Conservation (phyloP, 2,888 invertebrate genomes). For the Dolomedes plantarius region DNA sequence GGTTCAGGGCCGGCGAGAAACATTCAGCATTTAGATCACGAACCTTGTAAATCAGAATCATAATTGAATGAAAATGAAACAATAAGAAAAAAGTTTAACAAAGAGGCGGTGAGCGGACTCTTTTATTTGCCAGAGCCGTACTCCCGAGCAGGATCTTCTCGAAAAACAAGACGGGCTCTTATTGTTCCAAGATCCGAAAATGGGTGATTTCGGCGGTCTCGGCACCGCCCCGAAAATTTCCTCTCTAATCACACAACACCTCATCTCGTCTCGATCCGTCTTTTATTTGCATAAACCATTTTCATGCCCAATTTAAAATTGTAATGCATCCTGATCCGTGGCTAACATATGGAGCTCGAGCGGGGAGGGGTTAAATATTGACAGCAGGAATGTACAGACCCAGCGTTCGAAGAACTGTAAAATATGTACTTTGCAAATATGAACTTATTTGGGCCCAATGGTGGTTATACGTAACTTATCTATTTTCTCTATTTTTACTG, state of each 20-base stretch:
- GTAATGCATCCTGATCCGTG: not conserved
- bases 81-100: not conserved
- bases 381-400: no score
- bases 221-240: slow-evolving; percentile 52
- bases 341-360: no score
- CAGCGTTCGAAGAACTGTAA: no score
- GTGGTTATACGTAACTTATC: no score
- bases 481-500: no score
- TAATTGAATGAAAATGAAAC: not conserved
- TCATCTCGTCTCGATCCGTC: not conserved
- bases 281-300: slow-evolving; percentile 65
- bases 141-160: not conserved
- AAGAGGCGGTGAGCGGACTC: not conserved
- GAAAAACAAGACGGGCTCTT: not conserved
- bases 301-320: slow-evolving; percentile 36
- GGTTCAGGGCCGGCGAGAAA: no score
- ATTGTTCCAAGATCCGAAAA: not conserved
- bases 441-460: no score
- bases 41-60: not conserved
- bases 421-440: no score
- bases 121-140: not conserved
- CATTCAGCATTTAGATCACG: not conserved
- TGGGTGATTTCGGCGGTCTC: slow-evolving; percentile 32
- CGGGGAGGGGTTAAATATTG: not conserved
- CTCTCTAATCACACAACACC: slow-evolving; percentile 37